A percentile compares a stretch with the other conserved stretches of the same genome.
Evolutionary conservation across 2,797 vertebrate genomes (phyloP).

Genomic region (Brachyrhaphis roseni): DNA sequence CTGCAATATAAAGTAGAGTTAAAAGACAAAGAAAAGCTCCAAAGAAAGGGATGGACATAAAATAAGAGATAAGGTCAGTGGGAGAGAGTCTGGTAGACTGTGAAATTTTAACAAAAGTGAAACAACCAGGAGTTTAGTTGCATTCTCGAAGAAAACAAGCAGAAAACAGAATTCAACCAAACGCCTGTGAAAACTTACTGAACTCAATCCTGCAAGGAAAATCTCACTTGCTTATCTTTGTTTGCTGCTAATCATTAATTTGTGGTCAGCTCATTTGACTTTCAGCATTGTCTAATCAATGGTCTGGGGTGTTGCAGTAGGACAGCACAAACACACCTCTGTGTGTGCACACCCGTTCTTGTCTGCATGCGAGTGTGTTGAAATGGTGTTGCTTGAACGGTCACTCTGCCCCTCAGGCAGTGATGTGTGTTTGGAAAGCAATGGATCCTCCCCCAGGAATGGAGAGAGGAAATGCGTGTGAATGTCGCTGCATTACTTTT

Average conservation of each 20-base stretch:
- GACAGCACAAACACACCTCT: conserved; percentile 38
- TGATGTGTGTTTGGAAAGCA: conserved; percentile 78
- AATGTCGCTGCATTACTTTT: conserved; percentile 65
- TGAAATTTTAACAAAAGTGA: neutral
- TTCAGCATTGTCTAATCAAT: conserved; percentile 73
- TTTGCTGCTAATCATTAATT: conserved; percentile 68
- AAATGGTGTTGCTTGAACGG: conserved; percentile 74
- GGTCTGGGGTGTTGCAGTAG: conserved; percentile 55
- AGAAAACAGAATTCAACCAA: neutral
- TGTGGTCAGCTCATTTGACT: conserved; percentile 63
- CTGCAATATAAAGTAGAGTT: conserved; percentile 22
- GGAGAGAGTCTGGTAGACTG: neutral
- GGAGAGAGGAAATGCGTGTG: conserved; percentile 68
- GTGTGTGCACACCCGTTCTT: conserved; percentile 33
- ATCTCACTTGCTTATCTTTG: conserved; percentile 29
- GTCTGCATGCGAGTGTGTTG: conserved; percentile 40
- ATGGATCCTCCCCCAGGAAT: conserved; percentile 80
- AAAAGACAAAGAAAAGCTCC: conserved; percentile 13
- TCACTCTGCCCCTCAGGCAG: conserved; percentile 80
- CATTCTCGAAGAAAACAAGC: neutral
- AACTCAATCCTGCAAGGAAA: conserved; percentile 3
- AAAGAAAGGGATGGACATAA: conserved; percentile 25
- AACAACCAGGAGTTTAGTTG: neutral
- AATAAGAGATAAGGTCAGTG: neutral
- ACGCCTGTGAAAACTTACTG: neutral